phyloP scores from a whole-genome alignment of 2,888 invertebrate genomes.

The Aphodius sticticus region DNA sequence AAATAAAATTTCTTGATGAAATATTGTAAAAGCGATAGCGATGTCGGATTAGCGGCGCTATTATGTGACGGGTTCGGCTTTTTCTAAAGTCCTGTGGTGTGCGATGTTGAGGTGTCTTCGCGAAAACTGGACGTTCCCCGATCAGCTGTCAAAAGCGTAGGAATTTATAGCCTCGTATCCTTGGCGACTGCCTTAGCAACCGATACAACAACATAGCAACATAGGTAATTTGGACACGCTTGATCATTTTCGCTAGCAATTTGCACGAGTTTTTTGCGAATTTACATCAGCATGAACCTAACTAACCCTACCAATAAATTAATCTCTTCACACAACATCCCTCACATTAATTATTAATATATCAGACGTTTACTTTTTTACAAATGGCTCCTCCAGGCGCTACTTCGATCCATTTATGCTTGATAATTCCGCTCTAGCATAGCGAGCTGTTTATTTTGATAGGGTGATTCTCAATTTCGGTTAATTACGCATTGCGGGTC shows the following conservation, averaged over 20 bases:
- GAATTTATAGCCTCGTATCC: slow-evolving; percentile 59
- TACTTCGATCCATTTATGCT: not conserved
- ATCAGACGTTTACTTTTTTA: slow-evolving; percentile 48
- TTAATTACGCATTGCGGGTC: slow-evolving; percentile 18
- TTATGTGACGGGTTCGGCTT: slow-evolving; percentile 5
- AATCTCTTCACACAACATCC: slow-evolving; percentile 28
- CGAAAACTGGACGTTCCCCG: not conserved
- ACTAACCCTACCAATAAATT: slow-evolving; percentile 29
- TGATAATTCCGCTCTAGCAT: not conserved
- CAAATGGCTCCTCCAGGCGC: slow-evolving; percentile 51
- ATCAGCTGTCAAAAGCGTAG: slow-evolving; percentile 55
- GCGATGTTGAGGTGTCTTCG: slow-evolving; percentile 15
- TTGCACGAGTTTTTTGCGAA: slow-evolving; percentile 9
- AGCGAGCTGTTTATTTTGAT: not conserved
- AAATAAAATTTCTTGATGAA: slow-evolving; percentile 19
- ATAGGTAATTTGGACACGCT: slow-evolving; percentile 56
- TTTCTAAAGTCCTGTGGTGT: slow-evolving; percentile 7
- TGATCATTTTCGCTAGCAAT: slow-evolving; percentile 42
- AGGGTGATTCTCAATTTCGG: not conserved
- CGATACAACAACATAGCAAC: slow-evolving; percentile 63
- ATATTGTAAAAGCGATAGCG: slow-evolving; percentile 15
- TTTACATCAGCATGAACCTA: slow-evolving; percentile 32
- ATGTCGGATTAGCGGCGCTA: slow-evolving; percentile 15
- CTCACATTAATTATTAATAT: slow-evolving; percentile 42
- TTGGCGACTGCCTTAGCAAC: slow-evolving; percentile 62